A percentile compares a stretch with the other conserved stretches of the same genome.
phyloP scores from a whole-genome alignment of 2,797 vertebrate genomes.

The Melanotaenia trifasciata region DNA sequence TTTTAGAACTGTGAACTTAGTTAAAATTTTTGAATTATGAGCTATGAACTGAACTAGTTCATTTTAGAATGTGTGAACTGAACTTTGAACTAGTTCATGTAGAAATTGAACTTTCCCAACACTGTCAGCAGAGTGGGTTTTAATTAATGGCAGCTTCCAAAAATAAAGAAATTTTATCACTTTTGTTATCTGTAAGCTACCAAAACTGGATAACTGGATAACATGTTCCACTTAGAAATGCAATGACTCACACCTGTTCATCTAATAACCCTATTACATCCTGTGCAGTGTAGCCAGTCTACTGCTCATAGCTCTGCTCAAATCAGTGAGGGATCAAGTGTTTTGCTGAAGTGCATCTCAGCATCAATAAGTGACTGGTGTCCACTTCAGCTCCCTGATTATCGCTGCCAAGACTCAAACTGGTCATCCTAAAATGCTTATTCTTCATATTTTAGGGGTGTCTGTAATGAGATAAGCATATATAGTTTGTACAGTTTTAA shows the following conservation, averaged over 20 bases:
- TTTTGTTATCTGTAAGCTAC: background rate
- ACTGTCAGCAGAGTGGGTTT: background rate
- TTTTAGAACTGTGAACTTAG: too few species aligned
- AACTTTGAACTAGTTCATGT: too few species aligned
- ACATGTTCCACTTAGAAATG: too few species aligned
- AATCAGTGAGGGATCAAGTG: constrained; percentile 56
- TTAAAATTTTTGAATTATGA: too few species aligned
- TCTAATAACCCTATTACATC: constrained; percentile 19
- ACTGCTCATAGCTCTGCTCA: constrained; percentile 20
- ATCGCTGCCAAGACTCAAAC: constrained; percentile 40
- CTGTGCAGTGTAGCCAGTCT: constrained; percentile 11
- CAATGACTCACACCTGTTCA: constrained; percentile 15
- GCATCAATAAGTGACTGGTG: constrained; percentile 39
- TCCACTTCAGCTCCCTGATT: constrained; percentile 53
- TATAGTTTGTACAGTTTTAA: constrained; percentile 24
- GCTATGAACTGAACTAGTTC: too few species aligned
- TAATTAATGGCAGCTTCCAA: background rate
- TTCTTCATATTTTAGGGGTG: constrained; percentile 34
- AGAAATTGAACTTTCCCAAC: too few species aligned
- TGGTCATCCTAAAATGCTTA: constrained; percentile 23
- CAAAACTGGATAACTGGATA: background rate
- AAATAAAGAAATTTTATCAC: background rate
- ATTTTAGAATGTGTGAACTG: too few species aligned
- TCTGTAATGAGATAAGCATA: constrained; percentile 29
- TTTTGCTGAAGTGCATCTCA: constrained; percentile 57